Evolutionary conservation across 2,797 vertebrate species (phyloP), one percentile per base, ranked within the genome.

Genomic region (Sebastes oblongus): DNA sequence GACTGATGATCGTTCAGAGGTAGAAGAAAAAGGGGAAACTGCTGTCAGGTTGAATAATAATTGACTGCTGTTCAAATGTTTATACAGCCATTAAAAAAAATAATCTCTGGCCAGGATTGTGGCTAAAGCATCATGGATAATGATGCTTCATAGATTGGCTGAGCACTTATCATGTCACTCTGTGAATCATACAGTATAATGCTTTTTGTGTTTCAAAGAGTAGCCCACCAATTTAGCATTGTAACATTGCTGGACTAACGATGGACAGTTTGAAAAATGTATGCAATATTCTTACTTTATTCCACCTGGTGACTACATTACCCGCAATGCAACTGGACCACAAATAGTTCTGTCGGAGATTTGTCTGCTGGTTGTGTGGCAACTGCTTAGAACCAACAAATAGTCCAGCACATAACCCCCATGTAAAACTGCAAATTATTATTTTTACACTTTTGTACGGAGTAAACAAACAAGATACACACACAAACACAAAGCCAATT

Each of bases 1-100:
- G 61, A 52, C 25, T 58, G 50, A 70, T 74, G 66, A 56, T 73
- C 71, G 75, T 75, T 77, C 22, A 73, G 9, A 61, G 36, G 5
- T 3, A 60, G 27, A 75, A 27, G 8, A 18, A 24, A 46, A 30
- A 67, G 4, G 9, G 20, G 1, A 12, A 52, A 29, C n/a, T 32
- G n/a, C 27, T 61, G 10, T 77, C 27, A 52, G 46, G 30, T 66
- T 68, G 20, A n/a, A 22, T 27, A 22, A 72, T 69, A 13, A 68
- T 6, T 30, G 36, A 65, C n/a, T 9, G 27, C 39, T 60, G 16
- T 52, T 42, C 10, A 32, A 46, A 42, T 68, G 66, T 46, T 34
- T 68, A 16, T 25, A 10, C 8, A 42, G 25, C 4, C 10, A 52
- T 79, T 77, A 14, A 46, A 65, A 65, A 62, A 56, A 24, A 52